Percentiles rank a stretch among this genome's conserved stretches.
Evolutionary conservation across 2,797 vertebrate genomes (phyloP).

Genomic region (Pogonophryne albipinna): DNA sequence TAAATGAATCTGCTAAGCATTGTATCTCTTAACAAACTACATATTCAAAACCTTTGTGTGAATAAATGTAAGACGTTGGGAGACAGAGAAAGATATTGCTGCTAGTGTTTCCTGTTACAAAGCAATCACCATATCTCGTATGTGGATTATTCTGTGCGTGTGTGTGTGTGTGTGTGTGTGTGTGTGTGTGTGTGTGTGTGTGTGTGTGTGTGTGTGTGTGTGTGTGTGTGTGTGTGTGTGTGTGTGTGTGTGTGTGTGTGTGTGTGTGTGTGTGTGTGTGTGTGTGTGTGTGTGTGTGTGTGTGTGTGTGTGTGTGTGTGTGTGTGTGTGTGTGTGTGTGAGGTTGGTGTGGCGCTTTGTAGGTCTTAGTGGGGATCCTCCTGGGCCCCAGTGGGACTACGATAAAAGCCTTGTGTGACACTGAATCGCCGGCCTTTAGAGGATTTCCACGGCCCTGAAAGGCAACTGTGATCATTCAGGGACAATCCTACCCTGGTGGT

Average conservation of each 20-base stretch:
- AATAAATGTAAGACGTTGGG: neutral
- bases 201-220: no score
- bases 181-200: no score
- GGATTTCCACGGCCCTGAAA: slow-evolving; percentile 81
- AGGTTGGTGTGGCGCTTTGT: slow-evolving; percentile 42
- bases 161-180: no score
- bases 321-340: slow-evolving; percentile 19
- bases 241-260: no score
- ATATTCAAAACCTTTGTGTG: neutral
- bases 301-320: no score
- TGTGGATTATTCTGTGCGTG: neutral
- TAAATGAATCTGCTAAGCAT: neutral
- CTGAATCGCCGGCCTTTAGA: slow-evolving; percentile 68
- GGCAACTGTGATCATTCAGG: slow-evolving; percentile 78
- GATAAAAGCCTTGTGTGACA: slow-evolving; percentile 78
- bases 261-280: neutral
- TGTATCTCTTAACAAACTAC: neutral
- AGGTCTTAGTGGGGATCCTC: slow-evolving; percentile 62
- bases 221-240: no score
- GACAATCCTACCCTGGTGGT: slow-evolving; percentile 67
- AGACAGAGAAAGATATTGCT: neutral
- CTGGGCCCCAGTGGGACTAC: slow-evolving; percentile 64
- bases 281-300: slow-evolving; percentile 15
- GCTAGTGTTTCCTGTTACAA: neutral
- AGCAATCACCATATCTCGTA: neutral